Conservation (phyloP, 2,113 vertebrate species). For the Chinchilla lanigera region DNA sequence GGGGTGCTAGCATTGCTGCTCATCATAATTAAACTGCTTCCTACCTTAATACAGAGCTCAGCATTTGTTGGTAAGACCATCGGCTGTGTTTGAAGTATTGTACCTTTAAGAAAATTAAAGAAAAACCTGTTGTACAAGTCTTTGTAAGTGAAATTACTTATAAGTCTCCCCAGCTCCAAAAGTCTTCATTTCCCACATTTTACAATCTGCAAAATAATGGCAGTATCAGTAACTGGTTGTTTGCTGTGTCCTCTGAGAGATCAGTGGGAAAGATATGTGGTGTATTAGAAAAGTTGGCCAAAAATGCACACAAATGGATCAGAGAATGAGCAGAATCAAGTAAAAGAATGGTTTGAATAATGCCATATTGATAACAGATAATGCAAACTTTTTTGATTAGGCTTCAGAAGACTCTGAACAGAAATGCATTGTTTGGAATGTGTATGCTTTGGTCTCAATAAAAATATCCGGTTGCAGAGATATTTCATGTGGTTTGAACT, state of each 20-base stretch:
- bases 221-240: neutral
- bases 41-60: neutral
- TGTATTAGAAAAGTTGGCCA: neutral
- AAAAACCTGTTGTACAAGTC: neutral
- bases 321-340: constrained; percentile 75
- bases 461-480: constrained; percentile 85
- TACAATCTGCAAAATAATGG: neutral
- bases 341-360: constrained; percentile 82
- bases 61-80: neutral
- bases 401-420: constrained; percentile 87
- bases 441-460: constrained; percentile 82
- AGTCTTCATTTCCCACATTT: constrained; percentile 5
- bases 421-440: constrained; percentile 90
- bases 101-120: neutral
- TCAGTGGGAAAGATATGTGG: neutral
- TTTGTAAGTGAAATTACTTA: neutral
- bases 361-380: constrained; percentile 88
- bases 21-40: neutral
- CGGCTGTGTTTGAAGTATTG: neutral
- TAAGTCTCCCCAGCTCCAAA: neutral
- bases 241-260: constrained; percentile 9
- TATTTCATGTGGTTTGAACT: constrained; percentile 87
- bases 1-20: neutral
- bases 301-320: constrained; percentile 53
- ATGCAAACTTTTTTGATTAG: constrained; percentile 89